These are phyloP conservation scores for Parasteatoda tepidariorum DNA, from an alignment of 1,140 invertebrate genomes.

Conservation along the genomic window DNA sequence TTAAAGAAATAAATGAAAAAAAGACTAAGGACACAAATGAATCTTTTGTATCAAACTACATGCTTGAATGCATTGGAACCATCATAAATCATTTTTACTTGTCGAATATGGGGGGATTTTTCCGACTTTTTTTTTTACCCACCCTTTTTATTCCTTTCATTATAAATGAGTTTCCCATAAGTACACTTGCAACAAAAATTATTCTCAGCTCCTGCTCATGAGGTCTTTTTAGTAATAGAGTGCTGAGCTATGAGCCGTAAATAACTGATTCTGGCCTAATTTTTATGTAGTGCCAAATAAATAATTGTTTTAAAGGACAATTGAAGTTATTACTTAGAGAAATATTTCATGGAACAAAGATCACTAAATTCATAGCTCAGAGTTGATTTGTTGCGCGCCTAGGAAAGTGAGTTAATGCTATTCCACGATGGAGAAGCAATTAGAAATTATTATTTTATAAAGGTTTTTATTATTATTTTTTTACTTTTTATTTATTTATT, in stretches of 20 bases:
- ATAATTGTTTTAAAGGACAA: slow-evolving; percentile 36
- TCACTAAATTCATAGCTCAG: slow-evolving; percentile 3
- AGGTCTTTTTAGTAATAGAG: background rate
- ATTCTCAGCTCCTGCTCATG: slow-evolving; percentile 16
- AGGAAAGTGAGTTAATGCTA: no score
- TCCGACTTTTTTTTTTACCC: slow-evolving; percentile 18
- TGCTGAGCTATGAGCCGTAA: slow-evolving; percentile 26
- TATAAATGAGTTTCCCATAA: slow-evolving; percentile 47
- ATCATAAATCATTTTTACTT: slow-evolving; percentile 56
- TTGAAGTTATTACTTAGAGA: slow-evolving; percentile 28
- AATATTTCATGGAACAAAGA: background rate
- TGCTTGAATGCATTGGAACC: slow-evolving; percentile 21
- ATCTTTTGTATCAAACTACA: slow-evolving; percentile 37
- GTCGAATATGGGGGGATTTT: slow-evolving; percentile 41
- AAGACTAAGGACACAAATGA: slow-evolving; percentile 23
- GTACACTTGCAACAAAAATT: slow-evolving; percentile 23
- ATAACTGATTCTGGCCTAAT: slow-evolving; percentile 27
- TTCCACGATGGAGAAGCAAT: no score
- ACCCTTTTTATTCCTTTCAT: slow-evolving; percentile 31
- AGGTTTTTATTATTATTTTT: no score
- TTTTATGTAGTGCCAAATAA: slow-evolving; percentile 53
- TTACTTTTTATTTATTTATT: no score
- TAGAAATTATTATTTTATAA: no score
- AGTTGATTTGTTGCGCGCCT: background rate
- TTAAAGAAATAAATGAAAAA: slow-evolving; percentile 6